Base-by-base conservation (phyloP, 2,113 vertebrate species). In the Phasianus colchicus region DNA sequence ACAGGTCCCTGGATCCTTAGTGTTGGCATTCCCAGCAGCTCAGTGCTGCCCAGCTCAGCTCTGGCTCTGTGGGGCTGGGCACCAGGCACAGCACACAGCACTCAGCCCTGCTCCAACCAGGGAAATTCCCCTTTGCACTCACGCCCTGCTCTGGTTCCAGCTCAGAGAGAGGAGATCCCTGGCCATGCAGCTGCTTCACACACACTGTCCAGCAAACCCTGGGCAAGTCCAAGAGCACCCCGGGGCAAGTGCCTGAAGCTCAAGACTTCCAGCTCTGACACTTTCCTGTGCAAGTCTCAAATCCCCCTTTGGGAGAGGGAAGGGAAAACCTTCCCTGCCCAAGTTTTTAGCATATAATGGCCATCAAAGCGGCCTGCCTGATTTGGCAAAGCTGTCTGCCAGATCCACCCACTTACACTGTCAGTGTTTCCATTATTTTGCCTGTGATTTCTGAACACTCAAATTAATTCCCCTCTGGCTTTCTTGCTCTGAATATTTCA, bases 171-270 rank as follows among this genome's bases (percentile, higher is more conserved):
- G 5, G 43, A 93, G 73, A 86, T 88, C n/a, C 55, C 75, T 76
- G 24, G 38, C 0, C 0, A 47, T 0, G 1, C 48, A 66, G 60
- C 75, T 77, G 76, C 38, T 88, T 61, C 67, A 50, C 71, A 47
- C 0, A 1, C 45, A 90, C 34, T n/a, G 45, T 47, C 16, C 40
- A 71, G 47, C 34, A 83, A 83, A 88, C 40, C 65, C 17, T 61
- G n/a, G 32, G 21, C 42, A 88, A 63, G 61, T 54, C 54, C 5
- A 10, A 58, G 67, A 38, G 61, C 0, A 1, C 32, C 88, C 50
- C 50, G 76, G 0, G 1, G 55, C 5, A 1, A 83, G 65, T 47
- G 34, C 77, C 42, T 57, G 76, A 50, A 38, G 52, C 42, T 64
- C 2, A 48, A 82, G 63, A 79, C 19, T 52, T 36, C 43, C 12